Percentiles rank a stretch among this genome's conserved stretches.
phyloP scores from a whole-genome alignment of 2,797 vertebrate genomes.

The Vultur gryphus region DNA sequence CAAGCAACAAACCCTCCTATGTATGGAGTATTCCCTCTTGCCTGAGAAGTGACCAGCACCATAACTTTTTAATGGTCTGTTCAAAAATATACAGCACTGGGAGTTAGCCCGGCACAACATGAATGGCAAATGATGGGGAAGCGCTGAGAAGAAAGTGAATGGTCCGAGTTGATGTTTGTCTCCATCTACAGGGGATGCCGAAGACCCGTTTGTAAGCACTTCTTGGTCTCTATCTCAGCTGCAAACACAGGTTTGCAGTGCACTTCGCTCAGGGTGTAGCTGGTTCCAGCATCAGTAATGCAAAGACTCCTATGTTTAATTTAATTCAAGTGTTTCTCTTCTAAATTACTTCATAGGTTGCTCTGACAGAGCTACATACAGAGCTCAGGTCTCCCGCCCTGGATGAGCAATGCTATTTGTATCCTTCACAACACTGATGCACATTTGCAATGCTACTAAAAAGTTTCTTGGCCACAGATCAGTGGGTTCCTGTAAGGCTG shows the following conservation, averaged over 20 bases:
- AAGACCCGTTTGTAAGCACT: not conserved
- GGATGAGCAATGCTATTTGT: not conserved
- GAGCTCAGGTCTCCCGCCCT: fast-evolving
- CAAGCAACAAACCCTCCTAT: not conserved
- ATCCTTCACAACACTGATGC: not conserved
- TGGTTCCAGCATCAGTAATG: not conserved
- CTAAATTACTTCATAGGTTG: not conserved
- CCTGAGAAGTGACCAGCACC: not conserved
- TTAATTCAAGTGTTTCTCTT: not conserved
- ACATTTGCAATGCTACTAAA: not conserved
- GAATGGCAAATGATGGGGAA: not conserved
- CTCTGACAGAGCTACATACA: not conserved
- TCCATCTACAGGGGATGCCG: not conserved
- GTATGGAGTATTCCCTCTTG: not conserved
- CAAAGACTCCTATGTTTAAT: not conserved
- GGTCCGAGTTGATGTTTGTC: not conserved
- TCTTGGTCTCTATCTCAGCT: not conserved
- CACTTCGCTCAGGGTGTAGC: not conserved
- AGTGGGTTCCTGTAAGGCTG: not conserved
- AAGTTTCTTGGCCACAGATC: not conserved
- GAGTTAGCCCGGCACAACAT: not conserved
- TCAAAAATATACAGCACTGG: not conserved
- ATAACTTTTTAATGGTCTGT: not conserved
- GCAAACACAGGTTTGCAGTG: not conserved
- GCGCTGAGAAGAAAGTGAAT: not conserved